phyloP scores from a whole-genome alignment of 1,140 invertebrate species.

The Oncopodura yosiiana region DNA sequence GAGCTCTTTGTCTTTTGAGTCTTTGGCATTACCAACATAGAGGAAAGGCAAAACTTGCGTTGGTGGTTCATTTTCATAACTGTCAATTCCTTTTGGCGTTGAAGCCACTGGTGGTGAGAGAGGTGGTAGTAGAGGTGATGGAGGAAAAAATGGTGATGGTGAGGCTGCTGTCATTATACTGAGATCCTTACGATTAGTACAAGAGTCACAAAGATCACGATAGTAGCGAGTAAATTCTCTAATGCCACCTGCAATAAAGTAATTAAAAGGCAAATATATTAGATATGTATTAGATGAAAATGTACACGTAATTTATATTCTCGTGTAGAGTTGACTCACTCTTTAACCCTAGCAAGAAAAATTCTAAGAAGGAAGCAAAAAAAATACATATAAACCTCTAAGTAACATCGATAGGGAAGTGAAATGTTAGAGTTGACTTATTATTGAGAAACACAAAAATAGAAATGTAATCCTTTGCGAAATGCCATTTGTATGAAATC shows the following conservation, averaged over 20 bases:
- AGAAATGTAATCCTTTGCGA: too few relatives aligned
- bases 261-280: too few relatives aligned
- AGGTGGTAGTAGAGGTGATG: slow-evolving; percentile 36
- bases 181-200: slow-evolving; percentile 30
- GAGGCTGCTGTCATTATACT: slow-evolving; percentile 16
- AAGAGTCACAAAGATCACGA: slow-evolving; percentile 50
- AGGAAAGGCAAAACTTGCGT: slow-evolving; percentile 69
- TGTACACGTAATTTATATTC: too few relatives aligned
- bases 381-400: too few relatives aligned
- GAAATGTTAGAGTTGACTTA: too few relatives aligned
- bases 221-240: slow-evolving; percentile 57
- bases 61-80: slow-evolving; percentile 35
- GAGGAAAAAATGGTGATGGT: slow-evolving; percentile 15
- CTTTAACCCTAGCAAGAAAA: too few relatives aligned
- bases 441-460: too few relatives aligned
- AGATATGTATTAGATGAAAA: too few relatives aligned
- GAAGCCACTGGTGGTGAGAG: slow-evolving; percentile 37
- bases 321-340: too few relatives aligned
- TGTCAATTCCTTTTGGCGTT: slow-evolving; percentile 33
- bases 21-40: slow-evolving; percentile 73
- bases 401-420: too few relatives aligned
- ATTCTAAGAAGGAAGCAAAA: too few relatives aligned
- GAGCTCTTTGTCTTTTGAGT: slow-evolving; percentile 62
- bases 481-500: too few relatives aligned
- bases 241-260: slow-evolving; percentile 52